These are phyloP conservation scores for Cyanistes caeruleus DNA, from an alignment of 2,113 vertebrate species.

Conservation along the genomic window DNA sequence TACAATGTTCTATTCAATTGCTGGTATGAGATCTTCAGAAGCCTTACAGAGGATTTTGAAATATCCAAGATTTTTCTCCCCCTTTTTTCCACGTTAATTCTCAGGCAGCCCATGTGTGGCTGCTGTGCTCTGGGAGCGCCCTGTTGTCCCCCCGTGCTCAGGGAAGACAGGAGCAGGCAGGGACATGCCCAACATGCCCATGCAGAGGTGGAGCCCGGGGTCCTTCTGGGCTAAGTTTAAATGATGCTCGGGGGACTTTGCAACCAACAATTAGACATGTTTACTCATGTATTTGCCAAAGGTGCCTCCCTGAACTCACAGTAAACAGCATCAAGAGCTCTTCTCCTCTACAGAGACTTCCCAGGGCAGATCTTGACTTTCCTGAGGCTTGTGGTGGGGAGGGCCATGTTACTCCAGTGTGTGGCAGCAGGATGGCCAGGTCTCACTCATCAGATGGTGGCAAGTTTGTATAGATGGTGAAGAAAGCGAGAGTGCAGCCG, in stretches of 20 bases:
- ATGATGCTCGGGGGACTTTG: background rate
- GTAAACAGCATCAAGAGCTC: background rate
- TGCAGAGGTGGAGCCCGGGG: background rate
- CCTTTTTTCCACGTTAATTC: background rate
- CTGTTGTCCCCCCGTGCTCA: rapidly evolving
- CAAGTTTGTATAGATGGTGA: background rate
- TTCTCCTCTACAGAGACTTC: background rate
- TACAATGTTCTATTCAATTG: background rate
- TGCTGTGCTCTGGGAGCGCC: background rate
- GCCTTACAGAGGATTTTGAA: conserved; percentile 6
- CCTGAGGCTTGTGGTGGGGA: rapidly evolving
- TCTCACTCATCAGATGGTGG: background rate
- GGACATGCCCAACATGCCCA: background rate
- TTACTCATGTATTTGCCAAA: conserved; percentile 13
- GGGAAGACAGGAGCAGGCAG: background rate
- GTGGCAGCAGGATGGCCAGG: background rate
- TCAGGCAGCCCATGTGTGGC: rapidly evolving
- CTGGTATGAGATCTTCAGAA: background rate
- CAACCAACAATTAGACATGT: conserved; percentile 22
- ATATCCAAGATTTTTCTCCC: background rate
- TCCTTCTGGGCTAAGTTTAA: rapidly evolving
- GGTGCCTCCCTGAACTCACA: background rate
- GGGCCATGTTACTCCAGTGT: rapidly evolving
- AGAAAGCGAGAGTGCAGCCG: background rate
- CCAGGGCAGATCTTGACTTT: background rate